These are phyloP conservation scores for Sycophila sp. DNA, from an alignment of 1,140 invertebrate genomes.

Conservation along the genomic window DNA sequence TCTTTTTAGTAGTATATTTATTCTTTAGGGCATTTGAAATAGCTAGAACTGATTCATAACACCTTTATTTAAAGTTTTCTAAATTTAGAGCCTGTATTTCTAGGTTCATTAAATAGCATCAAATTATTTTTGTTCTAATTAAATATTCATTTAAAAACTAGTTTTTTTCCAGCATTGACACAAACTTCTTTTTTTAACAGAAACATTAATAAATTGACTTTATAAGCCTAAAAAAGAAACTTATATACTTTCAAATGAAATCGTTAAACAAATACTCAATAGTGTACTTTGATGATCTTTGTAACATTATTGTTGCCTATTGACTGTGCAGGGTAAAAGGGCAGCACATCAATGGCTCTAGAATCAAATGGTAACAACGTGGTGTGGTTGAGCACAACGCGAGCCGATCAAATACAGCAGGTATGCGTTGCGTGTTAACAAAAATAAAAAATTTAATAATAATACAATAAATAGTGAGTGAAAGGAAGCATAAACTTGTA, in stretches of 20 bases:
- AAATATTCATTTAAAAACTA: background rate
- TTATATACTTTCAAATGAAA: background rate
- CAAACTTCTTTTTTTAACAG: background rate
- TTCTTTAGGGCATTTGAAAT: background rate
- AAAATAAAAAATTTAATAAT: constrained; percentile 10
- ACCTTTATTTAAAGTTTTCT: background rate
- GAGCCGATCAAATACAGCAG: constrained; percentile 61
- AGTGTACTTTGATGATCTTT: background rate
- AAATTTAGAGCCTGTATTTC: background rate
- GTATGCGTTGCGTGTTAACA: constrained; percentile 46
- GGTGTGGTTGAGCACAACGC: constrained; percentile 59
- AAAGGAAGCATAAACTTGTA: background rate
- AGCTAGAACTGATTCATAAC: background rate
- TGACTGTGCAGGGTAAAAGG: constrained; percentile 56
- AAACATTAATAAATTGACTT: no score
- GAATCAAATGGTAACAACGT: constrained; percentile 63
- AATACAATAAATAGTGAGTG: background rate
- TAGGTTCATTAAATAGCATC: background rate
- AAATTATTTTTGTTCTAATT: background rate
- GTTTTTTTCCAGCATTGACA: background rate
- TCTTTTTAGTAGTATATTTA: background rate
- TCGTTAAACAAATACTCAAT: no score
- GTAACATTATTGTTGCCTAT: constrained; percentile 35
- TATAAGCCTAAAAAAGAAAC: no score
- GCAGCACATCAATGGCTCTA: constrained; percentile 61